A percentile compares a stretch with the other conserved stretches of the same genome.
Conservation (phyloP, 2,113 vertebrate genomes). For the Phrynosoma blainvillii region DNA sequence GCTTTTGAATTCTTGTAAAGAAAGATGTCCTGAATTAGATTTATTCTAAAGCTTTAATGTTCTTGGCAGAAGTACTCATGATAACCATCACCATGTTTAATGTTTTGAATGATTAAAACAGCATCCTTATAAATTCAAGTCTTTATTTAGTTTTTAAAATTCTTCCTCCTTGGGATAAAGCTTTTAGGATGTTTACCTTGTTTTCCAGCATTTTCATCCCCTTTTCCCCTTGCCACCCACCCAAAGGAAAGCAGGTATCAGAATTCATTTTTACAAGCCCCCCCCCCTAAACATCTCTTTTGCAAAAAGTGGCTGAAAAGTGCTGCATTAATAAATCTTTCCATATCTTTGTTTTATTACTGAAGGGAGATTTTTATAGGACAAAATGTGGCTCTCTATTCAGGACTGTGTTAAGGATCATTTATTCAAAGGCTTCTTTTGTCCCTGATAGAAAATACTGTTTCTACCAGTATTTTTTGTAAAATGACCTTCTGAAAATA, state of each 20-base stretch:
- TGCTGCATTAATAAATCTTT: constrained; percentile 38
- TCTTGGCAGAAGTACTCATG: constrained; percentile 51
- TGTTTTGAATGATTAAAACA: constrained; percentile 48
- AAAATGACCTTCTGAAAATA: constrained; percentile 12
- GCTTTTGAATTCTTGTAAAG: constrained; percentile 29
- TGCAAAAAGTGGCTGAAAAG: constrained; percentile 33
- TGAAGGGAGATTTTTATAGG: neutral
- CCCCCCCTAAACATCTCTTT: constrained; percentile 43
- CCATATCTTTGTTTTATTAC: constrained; percentile 32
- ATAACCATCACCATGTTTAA: constrained; percentile 57
- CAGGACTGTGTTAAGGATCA: neutral
- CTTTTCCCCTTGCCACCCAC: neutral
- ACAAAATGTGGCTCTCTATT: neutral
- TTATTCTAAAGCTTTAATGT: constrained; percentile 23
- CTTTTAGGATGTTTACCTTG: constrained; percentile 46
- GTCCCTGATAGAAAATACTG: neutral
- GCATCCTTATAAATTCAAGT: constrained; percentile 44
- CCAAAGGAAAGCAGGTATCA: constrained; percentile 38
- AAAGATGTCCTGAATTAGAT: constrained; percentile 51
- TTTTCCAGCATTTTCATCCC: constrained; percentile 49
- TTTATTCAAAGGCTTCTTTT: constrained; percentile 12
- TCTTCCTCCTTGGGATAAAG: constrained; percentile 30
- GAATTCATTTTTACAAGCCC: constrained; percentile 52
- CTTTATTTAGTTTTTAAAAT: constrained; percentile 65
- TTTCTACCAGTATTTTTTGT: neutral